Evolutionary conservation across 2,113 vertebrate genomes (phyloP).

Genomic region (Dromiciops gliroides): DNA sequence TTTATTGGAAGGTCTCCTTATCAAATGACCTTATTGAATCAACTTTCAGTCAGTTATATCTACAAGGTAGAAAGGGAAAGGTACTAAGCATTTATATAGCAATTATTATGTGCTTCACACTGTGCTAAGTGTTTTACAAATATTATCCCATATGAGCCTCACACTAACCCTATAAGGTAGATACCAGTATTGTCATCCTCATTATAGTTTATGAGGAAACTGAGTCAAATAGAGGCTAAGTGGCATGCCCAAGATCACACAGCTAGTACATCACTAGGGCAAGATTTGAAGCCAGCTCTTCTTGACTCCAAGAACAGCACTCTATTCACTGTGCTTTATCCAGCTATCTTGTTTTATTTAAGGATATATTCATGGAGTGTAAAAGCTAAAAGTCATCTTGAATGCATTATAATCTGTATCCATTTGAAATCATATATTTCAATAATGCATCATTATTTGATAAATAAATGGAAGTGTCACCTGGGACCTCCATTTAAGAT

Average conservation of each 20-base stretch:
- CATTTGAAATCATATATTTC: not conserved
- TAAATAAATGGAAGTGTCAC: not conserved
- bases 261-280: not conserved
- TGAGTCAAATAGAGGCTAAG: not conserved
- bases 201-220: not conserved
- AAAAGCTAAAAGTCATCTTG: not conserved
- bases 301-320: not conserved
- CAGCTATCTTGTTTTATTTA: not conserved
- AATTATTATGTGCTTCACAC: not conserved
- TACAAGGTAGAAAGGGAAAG: not conserved
- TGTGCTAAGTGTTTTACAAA: not conserved
- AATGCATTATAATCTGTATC: not conserved
- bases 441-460: not conserved
- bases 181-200: not conserved
- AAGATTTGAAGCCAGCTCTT: not conserved
- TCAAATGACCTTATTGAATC: not conserved
- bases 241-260: not conserved
- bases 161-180: not conserved
- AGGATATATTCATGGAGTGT: not conserved
- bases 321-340: not conserved
- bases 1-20: not conserved
- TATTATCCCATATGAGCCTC: not conserved
- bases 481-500: not conserved
- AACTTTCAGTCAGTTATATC: not conserved
- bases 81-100: not conserved